phyloP scores from a whole-genome alignment of 2,888 invertebrate species.

The Tortricodes alternella region DNA sequence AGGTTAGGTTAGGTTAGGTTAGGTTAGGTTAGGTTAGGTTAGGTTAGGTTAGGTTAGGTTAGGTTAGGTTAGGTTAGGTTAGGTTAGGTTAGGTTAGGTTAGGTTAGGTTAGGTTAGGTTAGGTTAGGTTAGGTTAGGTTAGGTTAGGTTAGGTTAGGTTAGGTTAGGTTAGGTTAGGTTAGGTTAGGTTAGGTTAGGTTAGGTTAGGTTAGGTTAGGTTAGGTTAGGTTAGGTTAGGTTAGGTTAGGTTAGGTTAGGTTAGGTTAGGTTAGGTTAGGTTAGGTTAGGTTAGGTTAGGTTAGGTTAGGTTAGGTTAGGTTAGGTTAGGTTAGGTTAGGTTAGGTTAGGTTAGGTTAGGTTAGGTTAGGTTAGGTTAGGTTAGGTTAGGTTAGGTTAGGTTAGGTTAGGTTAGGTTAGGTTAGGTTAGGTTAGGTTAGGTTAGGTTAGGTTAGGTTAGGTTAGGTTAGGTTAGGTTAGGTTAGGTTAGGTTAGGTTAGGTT shows the following conservation, averaged over 20 bases:
- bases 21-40: conserved; percentile 32
- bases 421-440: conserved; percentile 32
- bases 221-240: conserved; percentile 34
- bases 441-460: conserved; percentile 32
- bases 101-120: conserved; percentile 22
- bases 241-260: conserved; percentile 22
- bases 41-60: conserved; percentile 29
- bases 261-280: conserved; percentile 30
- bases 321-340: conserved; percentile 31
- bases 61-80: conserved; percentile 34
- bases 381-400: conserved; percentile 33
- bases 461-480: conserved; percentile 34
- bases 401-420: conserved; percentile 36
- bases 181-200: conserved; percentile 34
- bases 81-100: conserved; percentile 35
- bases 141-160: conserved; percentile 33
- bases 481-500: conserved; percentile 24
- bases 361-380: conserved; percentile 28
- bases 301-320: conserved; percentile 32
- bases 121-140: conserved; percentile 29
- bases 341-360: conserved; percentile 25
- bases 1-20: conserved; percentile 19
- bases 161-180: conserved; percentile 32
- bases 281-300: conserved; percentile 34
- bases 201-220: conserved; percentile 29